Evolutionary conservation across 2,888 invertebrate species (phyloP).

Genomic region (Eupithecia vulgata): DNA sequence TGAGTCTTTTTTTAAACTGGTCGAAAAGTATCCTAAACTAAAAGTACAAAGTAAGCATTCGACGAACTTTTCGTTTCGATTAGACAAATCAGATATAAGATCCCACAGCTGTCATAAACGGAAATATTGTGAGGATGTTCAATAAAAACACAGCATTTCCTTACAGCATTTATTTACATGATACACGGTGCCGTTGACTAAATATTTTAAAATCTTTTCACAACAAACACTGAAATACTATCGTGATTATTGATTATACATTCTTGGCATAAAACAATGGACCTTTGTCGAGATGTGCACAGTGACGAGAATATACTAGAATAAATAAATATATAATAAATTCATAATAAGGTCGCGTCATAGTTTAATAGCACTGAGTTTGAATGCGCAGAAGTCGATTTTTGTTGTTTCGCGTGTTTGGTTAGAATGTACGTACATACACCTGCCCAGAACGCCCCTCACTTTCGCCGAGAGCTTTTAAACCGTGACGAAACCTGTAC

Average conservation of each 20-base stretch:
- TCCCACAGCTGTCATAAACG: neutral
- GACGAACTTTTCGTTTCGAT: neutral
- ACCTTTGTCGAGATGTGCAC: conserved; percentile 9
- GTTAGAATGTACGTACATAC: too few species aligned
- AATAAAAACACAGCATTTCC: conserved; percentile 13
- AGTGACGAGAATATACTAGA: neutral
- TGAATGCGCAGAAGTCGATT: too few species aligned
- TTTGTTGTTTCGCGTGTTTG: too few species aligned
- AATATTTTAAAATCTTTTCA: neutral
- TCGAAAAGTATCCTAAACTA: too few species aligned
- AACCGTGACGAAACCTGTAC: too few species aligned
- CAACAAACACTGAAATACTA: conserved; percentile 3
- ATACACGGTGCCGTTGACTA: neutral
- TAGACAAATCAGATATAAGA: neutral
- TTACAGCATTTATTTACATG: conserved; percentile 41
- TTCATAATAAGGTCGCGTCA: too few species aligned
- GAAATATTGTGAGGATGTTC: conserved; percentile 3
- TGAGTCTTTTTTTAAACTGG: too few species aligned
- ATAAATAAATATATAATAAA: too few species aligned
- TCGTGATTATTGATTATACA: neutral
- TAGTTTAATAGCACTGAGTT: too few species aligned
- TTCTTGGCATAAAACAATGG: neutral
- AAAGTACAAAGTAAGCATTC: neutral
- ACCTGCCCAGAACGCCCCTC: too few species aligned
- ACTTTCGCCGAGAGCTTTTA: too few species aligned